Percentiles rank a stretch among this genome's conserved stretches.
phyloP scores from a whole-genome alignment of 92 coral and sea anemone genomes.

The Parazoanthus swiftii region DNA sequence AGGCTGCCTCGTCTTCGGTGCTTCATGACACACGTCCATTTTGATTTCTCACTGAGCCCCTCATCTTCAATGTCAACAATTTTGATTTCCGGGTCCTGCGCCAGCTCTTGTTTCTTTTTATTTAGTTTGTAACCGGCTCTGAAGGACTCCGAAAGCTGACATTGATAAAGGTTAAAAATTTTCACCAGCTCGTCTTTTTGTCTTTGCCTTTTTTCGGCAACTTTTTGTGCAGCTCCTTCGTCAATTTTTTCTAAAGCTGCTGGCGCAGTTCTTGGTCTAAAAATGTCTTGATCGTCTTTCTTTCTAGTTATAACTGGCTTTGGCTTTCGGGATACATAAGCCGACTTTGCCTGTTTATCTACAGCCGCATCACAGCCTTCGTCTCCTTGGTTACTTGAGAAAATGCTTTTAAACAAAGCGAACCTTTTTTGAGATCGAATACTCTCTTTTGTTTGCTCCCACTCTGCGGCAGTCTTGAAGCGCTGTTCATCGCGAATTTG shows the following conservation, averaged over 20 bases:
- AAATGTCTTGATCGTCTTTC: neutral
- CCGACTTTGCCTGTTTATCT: neutral
- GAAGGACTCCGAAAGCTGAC: conserved; percentile 73
- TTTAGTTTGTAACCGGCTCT: conserved; percentile 45
- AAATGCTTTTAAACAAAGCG: conserved; percentile 16
- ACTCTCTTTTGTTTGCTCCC: conserved; percentile 59
- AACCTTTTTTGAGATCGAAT: conserved; percentile 15
- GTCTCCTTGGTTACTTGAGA: conserved; percentile 8
- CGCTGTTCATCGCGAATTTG: conserved; percentile 52
- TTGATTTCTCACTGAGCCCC: neutral
- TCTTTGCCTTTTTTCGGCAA: neutral
- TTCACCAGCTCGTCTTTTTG: conserved; percentile 62
- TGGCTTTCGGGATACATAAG: neutral
- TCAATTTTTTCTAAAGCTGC: neutral
- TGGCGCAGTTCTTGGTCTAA: conserved; percentile 32
- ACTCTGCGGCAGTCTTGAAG: conserved; percentile 67
- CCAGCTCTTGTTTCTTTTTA: neutral
- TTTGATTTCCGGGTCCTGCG: neutral
- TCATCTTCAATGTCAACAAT: neutral
- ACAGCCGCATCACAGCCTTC: neutral
- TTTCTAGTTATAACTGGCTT: neutral
- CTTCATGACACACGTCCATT: neutral
- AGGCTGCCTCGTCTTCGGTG: conserved; percentile 36
- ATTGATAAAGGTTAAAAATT: conserved; percentile 64
- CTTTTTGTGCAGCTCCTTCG: neutral